Evolutionary conservation across 2,888 invertebrate species (phyloP).

Genomic region (Heliconius erato): DNA sequence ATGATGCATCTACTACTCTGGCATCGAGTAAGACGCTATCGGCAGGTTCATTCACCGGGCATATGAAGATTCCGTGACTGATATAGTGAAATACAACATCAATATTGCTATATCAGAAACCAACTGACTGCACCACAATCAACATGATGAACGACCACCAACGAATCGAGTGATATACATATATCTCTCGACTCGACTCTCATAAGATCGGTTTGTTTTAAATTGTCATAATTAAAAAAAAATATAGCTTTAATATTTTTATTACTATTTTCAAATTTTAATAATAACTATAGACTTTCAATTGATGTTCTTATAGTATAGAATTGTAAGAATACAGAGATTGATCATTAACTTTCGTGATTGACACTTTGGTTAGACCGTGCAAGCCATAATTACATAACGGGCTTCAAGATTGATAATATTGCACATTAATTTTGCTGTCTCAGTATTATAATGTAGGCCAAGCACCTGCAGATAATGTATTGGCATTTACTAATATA

Average conservation of each 20-base stretch:
- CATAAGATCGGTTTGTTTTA: neutral
- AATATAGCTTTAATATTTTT: neutral
- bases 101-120: too few relatives aligned
- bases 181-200: too few relatives aligned
- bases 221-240: neutral
- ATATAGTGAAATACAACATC: too few relatives aligned
- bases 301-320: neutral
- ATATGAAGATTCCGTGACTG: too few relatives aligned
- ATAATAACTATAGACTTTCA: neutral
- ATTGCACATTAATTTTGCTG: conserved; percentile 15
- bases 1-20: too few relatives aligned
- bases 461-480: conserved; percentile 9
- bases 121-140: too few relatives aligned
- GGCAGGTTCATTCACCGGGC: too few relatives aligned
- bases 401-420: conserved; percentile 9
- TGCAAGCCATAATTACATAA: conserved; percentile 3
- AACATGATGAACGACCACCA: too few relatives aligned
- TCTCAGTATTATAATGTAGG: neutral
- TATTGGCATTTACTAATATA: too few relatives aligned
- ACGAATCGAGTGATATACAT: too few relatives aligned
- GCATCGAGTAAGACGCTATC: too few relatives aligned
- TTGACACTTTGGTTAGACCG: neutral
- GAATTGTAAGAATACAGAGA: neutral
- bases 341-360: neutral
- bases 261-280: neutral